These are phyloP conservation scores for Gambelia wislizenii DNA, from an alignment of 2,797 vertebrate species.

Conservation along the genomic window DNA sequence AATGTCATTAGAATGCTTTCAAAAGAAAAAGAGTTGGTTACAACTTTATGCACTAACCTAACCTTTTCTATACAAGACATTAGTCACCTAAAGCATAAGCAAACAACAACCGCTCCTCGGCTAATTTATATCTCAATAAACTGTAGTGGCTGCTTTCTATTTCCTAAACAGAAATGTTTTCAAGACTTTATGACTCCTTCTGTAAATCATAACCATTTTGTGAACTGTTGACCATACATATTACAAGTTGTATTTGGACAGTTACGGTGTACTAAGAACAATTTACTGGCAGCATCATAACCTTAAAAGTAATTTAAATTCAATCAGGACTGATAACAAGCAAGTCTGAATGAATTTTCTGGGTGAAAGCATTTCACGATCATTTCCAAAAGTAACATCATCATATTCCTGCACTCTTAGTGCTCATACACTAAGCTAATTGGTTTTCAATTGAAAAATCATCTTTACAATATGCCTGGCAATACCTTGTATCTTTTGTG, in stretches of 20 bases:
- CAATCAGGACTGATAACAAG: slow-evolving; percentile 67
- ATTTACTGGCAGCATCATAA: slow-evolving; percentile 65
- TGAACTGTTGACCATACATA: slow-evolving; percentile 39
- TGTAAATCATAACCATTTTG: slow-evolving; percentile 19
- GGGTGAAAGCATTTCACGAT: slow-evolving; percentile 50
- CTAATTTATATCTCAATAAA: slow-evolving; percentile 50
- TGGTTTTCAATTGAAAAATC: slow-evolving; percentile 47
- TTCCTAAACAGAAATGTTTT: slow-evolving; percentile 44
- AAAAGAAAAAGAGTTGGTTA: background rate
- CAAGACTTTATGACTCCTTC: slow-evolving; percentile 38
- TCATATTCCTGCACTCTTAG: slow-evolving; percentile 62
- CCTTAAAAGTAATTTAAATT: slow-evolving; percentile 71
- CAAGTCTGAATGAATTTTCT: slow-evolving; percentile 53
- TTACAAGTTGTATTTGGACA: slow-evolving; percentile 32
- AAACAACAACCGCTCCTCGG: slow-evolving; percentile 28
- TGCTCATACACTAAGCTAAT: slow-evolving; percentile 45
- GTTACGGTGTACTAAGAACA: slow-evolving; percentile 56
- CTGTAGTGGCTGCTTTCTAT: slow-evolving; percentile 32
- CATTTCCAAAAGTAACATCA: slow-evolving; percentile 57
- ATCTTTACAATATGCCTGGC: slow-evolving; percentile 23
- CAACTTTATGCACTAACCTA: background rate
- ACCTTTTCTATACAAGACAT: slow-evolving; percentile 21
- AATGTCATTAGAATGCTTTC: slow-evolving; percentile 9
- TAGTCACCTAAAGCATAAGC: slow-evolving; percentile 37
- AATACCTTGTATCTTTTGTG: slow-evolving; percentile 21